These are phyloP conservation scores for Mormoops blainvillei DNA, from an alignment of 2,113 vertebrate genomes.

Conservation along the genomic window DNA sequence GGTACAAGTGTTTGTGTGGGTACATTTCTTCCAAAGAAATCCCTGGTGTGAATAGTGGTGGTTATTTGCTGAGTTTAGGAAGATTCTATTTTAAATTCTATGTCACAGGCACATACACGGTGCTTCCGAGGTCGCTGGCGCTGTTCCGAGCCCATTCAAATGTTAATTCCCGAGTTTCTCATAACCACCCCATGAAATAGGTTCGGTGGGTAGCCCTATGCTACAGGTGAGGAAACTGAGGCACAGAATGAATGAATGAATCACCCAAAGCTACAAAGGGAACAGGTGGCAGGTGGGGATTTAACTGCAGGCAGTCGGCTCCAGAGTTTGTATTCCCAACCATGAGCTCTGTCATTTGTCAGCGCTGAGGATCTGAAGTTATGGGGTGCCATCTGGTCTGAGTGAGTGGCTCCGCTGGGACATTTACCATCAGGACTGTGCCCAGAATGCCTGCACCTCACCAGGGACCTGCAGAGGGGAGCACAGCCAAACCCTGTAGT, in stretches of 20 bases:
- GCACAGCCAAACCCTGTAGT: background rate
- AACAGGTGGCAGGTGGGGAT: background rate
- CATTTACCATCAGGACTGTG: background rate
- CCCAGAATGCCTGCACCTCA: background rate
- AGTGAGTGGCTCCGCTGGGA: background rate
- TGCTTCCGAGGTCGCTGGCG: background rate
- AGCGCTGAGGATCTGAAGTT: background rate
- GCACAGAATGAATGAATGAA: background rate
- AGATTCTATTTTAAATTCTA: background rate
- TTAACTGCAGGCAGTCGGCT: background rate
- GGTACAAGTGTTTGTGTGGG: background rate
- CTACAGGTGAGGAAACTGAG: background rate
- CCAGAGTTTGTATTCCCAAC: background rate
- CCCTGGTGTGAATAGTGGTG: background rate
- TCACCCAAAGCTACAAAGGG: background rate
- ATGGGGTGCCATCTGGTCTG: background rate
- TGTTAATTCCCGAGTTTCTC: background rate
- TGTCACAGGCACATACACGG: background rate
- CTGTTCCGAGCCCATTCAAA: background rate
- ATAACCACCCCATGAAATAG: background rate
- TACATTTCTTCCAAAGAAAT: background rate
- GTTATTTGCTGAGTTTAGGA: background rate
- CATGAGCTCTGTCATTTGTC: background rate
- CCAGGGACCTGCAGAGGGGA: too few relatives aligned
- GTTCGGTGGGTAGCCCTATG: background rate